phyloP scores from a whole-genome alignment of 2,113 vertebrate genomes.

The Pachypanchax playfairii region DNA sequence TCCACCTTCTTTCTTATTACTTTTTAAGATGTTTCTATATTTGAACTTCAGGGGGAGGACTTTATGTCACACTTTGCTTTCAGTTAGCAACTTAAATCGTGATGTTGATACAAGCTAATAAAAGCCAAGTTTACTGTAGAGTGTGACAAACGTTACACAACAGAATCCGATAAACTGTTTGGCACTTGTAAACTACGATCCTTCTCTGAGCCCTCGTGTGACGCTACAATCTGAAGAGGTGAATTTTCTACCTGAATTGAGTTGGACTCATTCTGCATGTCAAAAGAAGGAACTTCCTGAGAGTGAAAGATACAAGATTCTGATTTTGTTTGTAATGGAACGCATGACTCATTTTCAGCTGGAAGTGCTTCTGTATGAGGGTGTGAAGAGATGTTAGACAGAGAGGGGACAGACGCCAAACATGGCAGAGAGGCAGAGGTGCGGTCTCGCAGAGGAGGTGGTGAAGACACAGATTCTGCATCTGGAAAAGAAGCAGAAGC shows the following conservation, averaged over 20 bases:
- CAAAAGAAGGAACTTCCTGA: constrained; percentile 6
- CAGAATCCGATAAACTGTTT: constrained; percentile 20
- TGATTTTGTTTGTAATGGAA: constrained; percentile 31
- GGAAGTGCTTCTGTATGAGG: constrained; percentile 23
- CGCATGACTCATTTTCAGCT: constrained; percentile 29
- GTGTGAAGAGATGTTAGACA: constrained; percentile 23
- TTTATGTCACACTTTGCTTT: not conserved
- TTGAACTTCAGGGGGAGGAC: not conserved
- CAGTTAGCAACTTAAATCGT: not conserved
- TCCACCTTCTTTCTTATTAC: not conserved
- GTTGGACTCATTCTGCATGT: constrained; percentile 17
- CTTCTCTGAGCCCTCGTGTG: not conserved
- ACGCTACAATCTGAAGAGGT: constrained; percentile 4
- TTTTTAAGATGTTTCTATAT: not conserved
- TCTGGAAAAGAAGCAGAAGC: constrained; percentile 47
- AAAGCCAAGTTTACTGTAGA: constrained; percentile 7
- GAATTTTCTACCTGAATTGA: constrained; percentile 3
- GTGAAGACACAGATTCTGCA: constrained; percentile 23
- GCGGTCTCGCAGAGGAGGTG: constrained; percentile 35
- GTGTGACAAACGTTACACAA: constrained; percentile 13
- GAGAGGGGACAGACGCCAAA: constrained; percentile 18
- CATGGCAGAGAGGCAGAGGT: constrained; percentile 22
- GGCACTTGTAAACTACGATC: not conserved
- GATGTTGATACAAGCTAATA: not conserved
- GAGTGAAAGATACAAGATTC: constrained; percentile 12